Conservation (phyloP, 2,888 invertebrate species). For the Catocala sponsa region DNA sequence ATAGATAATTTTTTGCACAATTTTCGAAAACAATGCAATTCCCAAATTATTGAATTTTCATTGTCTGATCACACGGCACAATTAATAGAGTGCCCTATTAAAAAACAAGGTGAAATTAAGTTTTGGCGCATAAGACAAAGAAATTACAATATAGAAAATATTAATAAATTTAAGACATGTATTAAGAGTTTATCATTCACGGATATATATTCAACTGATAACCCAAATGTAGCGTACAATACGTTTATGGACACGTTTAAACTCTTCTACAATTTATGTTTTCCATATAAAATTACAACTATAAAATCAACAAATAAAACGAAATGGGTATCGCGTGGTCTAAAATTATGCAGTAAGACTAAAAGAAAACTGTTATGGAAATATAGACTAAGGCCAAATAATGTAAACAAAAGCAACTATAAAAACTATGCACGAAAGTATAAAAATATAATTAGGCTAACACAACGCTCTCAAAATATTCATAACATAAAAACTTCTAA, state of each 20-base stretch:
- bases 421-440: background rate
- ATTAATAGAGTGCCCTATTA: background rate
- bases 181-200: background rate
- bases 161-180: background rate
- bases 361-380: constrained; percentile 3
- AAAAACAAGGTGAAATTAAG: background rate
- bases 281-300: background rate
- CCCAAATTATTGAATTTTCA: background rate
- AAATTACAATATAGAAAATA: background rate
- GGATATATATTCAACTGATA: background rate
- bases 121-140: background rate
- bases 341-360: background rate
- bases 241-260: background rate
- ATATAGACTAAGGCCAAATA: background rate
- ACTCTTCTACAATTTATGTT: background rate
- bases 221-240: background rate
- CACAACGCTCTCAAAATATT: constrained; percentile 4
- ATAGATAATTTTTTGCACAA: background rate
- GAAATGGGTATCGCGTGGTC: background rate
- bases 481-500: constrained; percentile 2
- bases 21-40: background rate
- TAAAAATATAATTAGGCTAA: constrained; percentile 3
- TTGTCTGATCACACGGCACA: background rate
- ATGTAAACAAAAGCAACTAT: background rate
- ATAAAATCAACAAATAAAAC: background rate